phyloP scores from a whole-genome alignment of 2,113 vertebrate species.

The Grus americana region DNA sequence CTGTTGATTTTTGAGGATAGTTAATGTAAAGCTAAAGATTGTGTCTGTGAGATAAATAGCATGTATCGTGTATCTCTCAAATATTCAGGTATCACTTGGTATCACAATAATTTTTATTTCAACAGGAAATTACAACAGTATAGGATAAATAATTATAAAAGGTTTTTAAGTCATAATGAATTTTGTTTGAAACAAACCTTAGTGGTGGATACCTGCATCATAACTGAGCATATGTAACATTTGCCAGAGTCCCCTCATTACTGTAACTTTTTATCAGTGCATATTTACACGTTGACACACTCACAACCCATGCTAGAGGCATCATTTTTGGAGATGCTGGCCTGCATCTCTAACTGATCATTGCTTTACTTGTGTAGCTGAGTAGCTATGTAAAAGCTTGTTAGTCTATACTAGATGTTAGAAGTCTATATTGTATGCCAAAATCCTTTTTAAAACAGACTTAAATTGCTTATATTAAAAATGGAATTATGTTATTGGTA shows the following conservation, averaged over 20 bases:
- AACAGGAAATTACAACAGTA: slow-evolving; percentile 25
- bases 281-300: background rate
- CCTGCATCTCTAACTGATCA: background rate
- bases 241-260: background rate
- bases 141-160: slow-evolving; percentile 27
- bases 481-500: background rate
- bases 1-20: background rate
- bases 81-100: slow-evolving; percentile 25
- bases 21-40: background rate
- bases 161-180: slow-evolving; percentile 1
- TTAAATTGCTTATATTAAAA: background rate
- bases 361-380: background rate
- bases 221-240: background rate
- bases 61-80: slow-evolving; percentile 4
- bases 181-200: slow-evolving; percentile 29
- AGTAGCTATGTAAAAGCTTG: background rate
- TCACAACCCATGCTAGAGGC: background rate
- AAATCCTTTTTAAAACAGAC: background rate
- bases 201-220: background rate
- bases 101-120: slow-evolving; percentile 61
- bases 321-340: background rate
- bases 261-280: background rate
- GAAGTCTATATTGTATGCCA: background rate
- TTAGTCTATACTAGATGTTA: background rate
- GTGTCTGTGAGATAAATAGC: background rate